Evolutionary conservation across 2,113 vertebrate genomes (phyloP).

Genomic region (Microcebus lehilahytsara): DNA sequence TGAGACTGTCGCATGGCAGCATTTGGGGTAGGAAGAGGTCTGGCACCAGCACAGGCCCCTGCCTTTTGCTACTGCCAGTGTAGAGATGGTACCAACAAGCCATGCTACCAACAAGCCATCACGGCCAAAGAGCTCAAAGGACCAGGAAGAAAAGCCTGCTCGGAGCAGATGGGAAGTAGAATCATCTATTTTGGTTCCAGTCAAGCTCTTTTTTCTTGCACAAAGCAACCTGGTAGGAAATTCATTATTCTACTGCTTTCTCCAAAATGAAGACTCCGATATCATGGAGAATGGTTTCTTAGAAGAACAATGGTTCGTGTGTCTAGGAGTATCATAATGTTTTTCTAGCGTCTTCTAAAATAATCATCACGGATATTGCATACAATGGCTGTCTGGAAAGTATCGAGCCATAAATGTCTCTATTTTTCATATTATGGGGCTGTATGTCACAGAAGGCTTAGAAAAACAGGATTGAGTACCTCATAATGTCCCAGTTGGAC

Average conservation of each 20-base stretch:
- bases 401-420: no score
- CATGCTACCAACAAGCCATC: background rate
- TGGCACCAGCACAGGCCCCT: background rate
- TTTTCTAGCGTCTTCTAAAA: background rate
- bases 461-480: background rate
- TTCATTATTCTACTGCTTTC: background rate
- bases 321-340: background rate
- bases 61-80: background rate
- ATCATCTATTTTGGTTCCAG: background rate
- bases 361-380: background rate
- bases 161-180: background rate
- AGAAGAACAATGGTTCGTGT: background rate
- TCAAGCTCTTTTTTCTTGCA: background rate
- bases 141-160: background rate
- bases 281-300: background rate
- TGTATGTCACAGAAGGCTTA: background rate
- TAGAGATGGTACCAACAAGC: background rate
- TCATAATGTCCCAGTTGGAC: rapidly evolving
- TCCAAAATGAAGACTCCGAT: background rate
- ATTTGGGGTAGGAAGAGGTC: background rate
- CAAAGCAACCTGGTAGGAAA: background rate
- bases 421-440: no score
- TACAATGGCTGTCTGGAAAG: no score
- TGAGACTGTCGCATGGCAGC: background rate
- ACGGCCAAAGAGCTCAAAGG: background rate